Evolutionary conservation across 2,888 invertebrate genomes (phyloP).

Genomic region (Drosophila engyochracea): DNA sequence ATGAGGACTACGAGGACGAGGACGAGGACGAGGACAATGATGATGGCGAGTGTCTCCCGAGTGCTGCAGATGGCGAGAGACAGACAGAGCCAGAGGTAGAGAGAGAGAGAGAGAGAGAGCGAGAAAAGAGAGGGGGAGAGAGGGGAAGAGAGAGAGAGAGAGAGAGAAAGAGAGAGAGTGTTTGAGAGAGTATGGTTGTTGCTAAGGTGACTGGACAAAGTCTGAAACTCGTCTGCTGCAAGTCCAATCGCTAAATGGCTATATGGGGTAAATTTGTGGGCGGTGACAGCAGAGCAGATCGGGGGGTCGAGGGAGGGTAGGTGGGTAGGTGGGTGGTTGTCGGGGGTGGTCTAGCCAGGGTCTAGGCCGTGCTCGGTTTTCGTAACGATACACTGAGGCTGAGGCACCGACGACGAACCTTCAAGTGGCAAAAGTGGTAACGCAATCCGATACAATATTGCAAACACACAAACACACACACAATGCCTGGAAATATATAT

Average conservation of each 20-base stretch:
- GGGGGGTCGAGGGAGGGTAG: not conserved
- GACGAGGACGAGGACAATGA: constrained; percentile 10
- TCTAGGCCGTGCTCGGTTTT: constrained; percentile 28
- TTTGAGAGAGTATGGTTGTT: constrained; percentile 5
- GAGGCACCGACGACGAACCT: constrained; percentile 50
- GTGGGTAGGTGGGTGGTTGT: not conserved
- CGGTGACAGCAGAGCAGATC: not conserved
- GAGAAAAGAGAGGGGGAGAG: not conserved
- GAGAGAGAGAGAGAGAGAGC: not conserved
- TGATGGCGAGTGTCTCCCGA: constrained; percentile 1
- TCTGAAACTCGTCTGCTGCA: constrained; percentile 18
- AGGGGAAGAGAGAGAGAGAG: no score
- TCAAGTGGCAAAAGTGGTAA: constrained; percentile 62
- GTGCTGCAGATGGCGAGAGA: not conserved
- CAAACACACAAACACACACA: constrained; percentile 49
- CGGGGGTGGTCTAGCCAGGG: constrained; percentile 19
- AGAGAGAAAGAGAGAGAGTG: not conserved
- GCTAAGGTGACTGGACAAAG: constrained; percentile 21
- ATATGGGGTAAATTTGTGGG: constrained; percentile 2
- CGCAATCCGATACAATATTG: constrained; percentile 53
- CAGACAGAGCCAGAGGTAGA: not conserved
- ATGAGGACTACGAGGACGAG: constrained; percentile 18
- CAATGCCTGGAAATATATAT: constrained; percentile 32
- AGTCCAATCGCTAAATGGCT: constrained; percentile 5
- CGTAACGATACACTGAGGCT: constrained; percentile 23